Percentiles rank a stretch among this genome's conserved stretches.
phyloP scores from a whole-genome alignment of 2,113 vertebrate species.

The Pitta sordida region DNA sequence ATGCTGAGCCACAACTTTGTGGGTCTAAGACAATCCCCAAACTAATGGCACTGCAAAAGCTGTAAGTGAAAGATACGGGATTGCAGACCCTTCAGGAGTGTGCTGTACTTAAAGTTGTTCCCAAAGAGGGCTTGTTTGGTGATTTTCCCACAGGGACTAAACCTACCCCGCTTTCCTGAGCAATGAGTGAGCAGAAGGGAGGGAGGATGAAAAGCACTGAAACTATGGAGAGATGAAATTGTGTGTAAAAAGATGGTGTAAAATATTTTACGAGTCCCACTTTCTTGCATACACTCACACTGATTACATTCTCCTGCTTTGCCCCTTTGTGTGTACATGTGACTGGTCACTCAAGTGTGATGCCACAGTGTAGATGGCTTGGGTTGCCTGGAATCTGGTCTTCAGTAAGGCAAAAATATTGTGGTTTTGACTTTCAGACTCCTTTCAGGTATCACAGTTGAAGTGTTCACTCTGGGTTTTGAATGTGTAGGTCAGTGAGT shows the following conservation, averaged over 20 bases:
- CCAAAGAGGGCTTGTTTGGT: background rate
- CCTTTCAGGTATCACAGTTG: background rate
- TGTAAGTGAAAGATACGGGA: accelerated
- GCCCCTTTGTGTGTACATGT: too few relatives aligned
- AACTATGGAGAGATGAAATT: background rate
- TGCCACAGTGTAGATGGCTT: background rate
- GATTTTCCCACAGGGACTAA: background rate
- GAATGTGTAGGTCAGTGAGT: background rate
- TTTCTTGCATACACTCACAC: accelerated
- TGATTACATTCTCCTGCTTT: background rate
- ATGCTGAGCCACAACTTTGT: accelerated
- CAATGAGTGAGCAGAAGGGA: background rate
- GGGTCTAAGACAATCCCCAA: background rate
- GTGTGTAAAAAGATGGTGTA: background rate
- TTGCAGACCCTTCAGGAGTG: background rate
- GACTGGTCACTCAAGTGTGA: background rate
- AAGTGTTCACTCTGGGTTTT: background rate
- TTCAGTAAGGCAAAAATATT: background rate
- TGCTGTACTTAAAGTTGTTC: background rate
- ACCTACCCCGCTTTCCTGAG: background rate
- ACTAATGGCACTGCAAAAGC: background rate
- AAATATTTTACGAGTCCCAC: background rate
- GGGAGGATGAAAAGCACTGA: background rate
- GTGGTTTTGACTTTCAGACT: background rate
- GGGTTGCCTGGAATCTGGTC: background rate